Evolutionary conservation across 2,797 vertebrate genomes (phyloP).

Genomic region (Emydoidea blandingii): DNA sequence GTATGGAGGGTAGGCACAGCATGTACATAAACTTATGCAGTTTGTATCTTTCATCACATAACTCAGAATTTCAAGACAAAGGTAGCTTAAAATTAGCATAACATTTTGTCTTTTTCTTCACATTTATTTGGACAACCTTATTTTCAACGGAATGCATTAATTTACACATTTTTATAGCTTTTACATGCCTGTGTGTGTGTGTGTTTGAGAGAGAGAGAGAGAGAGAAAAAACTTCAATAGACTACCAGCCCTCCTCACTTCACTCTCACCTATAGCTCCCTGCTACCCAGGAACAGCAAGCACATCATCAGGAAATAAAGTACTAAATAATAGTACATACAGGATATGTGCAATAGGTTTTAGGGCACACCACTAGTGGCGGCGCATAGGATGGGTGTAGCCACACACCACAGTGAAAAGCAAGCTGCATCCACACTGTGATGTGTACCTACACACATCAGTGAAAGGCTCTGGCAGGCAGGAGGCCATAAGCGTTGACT

Average conservation of each 20-base stretch:
- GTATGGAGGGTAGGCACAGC: neutral
- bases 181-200: neutral
- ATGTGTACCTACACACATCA: too few relatives aligned
- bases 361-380: neutral
- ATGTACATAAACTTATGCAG: neutral
- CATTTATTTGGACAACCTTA: neutral
- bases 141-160: neutral
- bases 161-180: neutral
- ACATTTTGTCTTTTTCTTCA: neutral
- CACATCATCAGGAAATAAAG: neutral
- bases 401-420: too few relatives aligned
- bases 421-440: too few relatives aligned
- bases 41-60: neutral
- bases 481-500: too few relatives aligned
- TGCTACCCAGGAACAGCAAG: neutral
- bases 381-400: too few relatives aligned
- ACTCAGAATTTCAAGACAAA: neutral
- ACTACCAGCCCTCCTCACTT: rapidly evolving
- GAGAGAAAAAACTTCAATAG: neutral
- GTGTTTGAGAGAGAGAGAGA: too few relatives aligned
- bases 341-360: neutral
- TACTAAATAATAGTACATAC: neutral
- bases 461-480: too few relatives aligned
- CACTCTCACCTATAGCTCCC: neutral
- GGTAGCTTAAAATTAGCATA: neutral